Evolutionary conservation across 1,140 invertebrate species (phyloP), one percentile per base, ranked within the genome.

Genomic region (Aphaenogaster ashmeadi): DNA sequence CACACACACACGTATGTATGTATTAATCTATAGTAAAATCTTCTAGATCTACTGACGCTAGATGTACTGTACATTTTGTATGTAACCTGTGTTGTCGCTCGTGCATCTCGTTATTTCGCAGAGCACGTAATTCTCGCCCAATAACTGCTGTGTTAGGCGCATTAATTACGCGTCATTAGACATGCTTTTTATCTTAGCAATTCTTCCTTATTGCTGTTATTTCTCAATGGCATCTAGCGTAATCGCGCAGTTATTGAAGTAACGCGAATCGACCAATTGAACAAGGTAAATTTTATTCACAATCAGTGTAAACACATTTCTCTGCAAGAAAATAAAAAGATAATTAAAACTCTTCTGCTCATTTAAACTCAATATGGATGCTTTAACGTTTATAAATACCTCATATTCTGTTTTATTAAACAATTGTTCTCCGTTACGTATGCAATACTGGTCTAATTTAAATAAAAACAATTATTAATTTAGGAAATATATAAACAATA

Each of bases 111-210:
- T 69, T 56, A 81, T 71, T 81, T 69, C 15, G 36, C 36, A 9
- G 1, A 27, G 7, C 3, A 21, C 52, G 36, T 8, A 71, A 81
- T 71, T 81, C 21, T 33, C 21, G 38, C 15, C 52, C 41, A 44
- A 47, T 72, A 13, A 83, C 47, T 6, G 3, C 13, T 83, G 72
- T 52, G 44, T 58, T 1, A 11, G 27, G n/a, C 4, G 15, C 27
- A 6, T 72, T 81, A 72, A 44, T 83, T 74, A 74, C 11, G 27
- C 54, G n/a, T 18, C 27, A 58, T 83, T 72, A 83, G 4, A 4
- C 3, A 5, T 27, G 38, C 21, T 56, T 72, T 47, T 83, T 60
- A 80, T 60, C 33, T 36, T 47, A 44, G 2, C 21, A 13, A 44
- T 58, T 54, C 36, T 60, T 83, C 36, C 18, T 83, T 74, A 47